Base-by-base conservation (phyloP, 2,888 invertebrate genomes). In the Dicyrtoma fusca region DNA sequence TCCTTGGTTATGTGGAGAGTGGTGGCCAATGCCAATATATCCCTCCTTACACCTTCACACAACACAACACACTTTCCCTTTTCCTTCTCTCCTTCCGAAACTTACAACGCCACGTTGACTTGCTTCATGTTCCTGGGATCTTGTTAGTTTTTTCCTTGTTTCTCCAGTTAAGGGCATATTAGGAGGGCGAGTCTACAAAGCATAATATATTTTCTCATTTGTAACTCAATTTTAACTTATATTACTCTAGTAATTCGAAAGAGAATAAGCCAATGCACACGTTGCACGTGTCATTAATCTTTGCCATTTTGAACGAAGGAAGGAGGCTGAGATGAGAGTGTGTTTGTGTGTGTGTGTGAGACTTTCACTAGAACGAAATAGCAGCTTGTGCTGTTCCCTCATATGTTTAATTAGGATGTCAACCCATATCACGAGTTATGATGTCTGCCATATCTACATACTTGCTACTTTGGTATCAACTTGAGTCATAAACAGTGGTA, bases 201-300 rank as follows among this genome's bases (percentile, higher is more conserved):
- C 10, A 45, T 11, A 45, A 13, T 45, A 45, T 49, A 17, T 14
- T 49, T 49, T 13, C 26, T 66, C 49, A 49, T 3, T 6, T 61
- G 19, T 61, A 61, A 34, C 61, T 61, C 61, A 61, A 61, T 61
- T 61, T 11, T 34, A 17, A n/a, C n/a, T n/a, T n/a, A n/a, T n/a
- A n/a, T n/a, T n/a, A n/a, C n/a, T n/a, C n/a, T n/a, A 59, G 17
- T 14, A n/a, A 59, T 59, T 34, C 8, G 34, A n/a, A 26, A 59
- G 8, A 4, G 6, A 34, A 5, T 11, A 26, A 4, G n/a, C 23
- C 63, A 6, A 45, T 42, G 61, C 17, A 61, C 14, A 19, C 17
- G 19, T 21, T 47, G 63, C 47, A 63, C 25, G 55, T 72, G 74
- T 76, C 77, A 77, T 77, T 77, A 75, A 77, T 77, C 77, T 77